These are phyloP conservation scores for Blastomussa wellsi DNA, from an alignment of 92 coral and sea anemone species.

Conservation along the genomic window DNA sequence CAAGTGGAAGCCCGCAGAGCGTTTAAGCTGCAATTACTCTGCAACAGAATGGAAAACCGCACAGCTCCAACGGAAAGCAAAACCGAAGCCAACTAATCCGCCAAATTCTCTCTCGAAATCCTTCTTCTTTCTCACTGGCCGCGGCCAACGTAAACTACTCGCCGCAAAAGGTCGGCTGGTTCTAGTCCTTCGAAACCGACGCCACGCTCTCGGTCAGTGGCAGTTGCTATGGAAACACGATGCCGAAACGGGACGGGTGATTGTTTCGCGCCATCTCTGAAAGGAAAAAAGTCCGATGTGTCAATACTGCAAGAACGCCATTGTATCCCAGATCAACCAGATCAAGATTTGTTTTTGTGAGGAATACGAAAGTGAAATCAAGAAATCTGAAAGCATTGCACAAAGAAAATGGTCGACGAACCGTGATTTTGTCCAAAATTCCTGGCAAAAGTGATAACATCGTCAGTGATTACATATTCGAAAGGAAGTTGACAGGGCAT, in stretches of 20 bases:
- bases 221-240: constrained; percentile 83
- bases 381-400: neutral
- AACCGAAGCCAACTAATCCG: constrained; percentile 6
- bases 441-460: neutral
- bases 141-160: constrained; percentile 51
- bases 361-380: neutral
- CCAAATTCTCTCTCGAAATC: constrained; percentile 2
- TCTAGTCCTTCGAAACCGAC: constrained; percentile 73
- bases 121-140: constrained; percentile 37
- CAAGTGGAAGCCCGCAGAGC: constrained; percentile 9
- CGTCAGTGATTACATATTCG: neutral
- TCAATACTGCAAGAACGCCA: constrained; percentile 11
- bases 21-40: neutral
- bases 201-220: constrained; percentile 88
- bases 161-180: constrained; percentile 23
- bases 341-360: neutral
- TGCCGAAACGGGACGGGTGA: constrained; percentile 53
- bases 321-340: constrained; percentile 13
- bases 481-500: neutral
- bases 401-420: neutral
- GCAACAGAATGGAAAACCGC: neutral
- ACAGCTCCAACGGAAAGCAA: constrained; percentile 8
- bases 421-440: neutral
- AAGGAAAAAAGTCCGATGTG: constrained; percentile 11
- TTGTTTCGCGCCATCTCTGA: constrained; percentile 44